Evolutionary conservation across 2,113 vertebrate genomes (phyloP).

Genomic region (Chaetodon trifascialis): DNA sequence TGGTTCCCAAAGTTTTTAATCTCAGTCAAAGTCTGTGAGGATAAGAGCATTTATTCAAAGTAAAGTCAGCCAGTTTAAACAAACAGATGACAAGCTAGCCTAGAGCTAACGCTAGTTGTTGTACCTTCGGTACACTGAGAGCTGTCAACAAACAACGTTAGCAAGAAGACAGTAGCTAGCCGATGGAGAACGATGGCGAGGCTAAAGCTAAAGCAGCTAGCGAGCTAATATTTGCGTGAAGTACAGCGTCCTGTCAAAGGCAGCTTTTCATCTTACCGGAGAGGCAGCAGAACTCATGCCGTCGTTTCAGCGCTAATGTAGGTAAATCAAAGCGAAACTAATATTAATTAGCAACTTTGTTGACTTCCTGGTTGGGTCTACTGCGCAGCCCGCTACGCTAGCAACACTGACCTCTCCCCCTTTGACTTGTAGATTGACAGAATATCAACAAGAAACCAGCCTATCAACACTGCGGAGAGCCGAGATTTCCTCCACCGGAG

Average conservation of each 20-base stretch:
- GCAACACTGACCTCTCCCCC: constrained; percentile 45
- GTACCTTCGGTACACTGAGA: not conserved
- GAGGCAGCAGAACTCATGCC: constrained; percentile 65
- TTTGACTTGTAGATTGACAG: constrained; percentile 40
- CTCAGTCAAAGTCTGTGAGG: not conserved
- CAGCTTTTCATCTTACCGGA: constrained; percentile 61
- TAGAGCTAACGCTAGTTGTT: constrained; percentile 18
- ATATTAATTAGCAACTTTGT: constrained; percentile 46
- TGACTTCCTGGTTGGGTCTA: constrained; percentile 50
- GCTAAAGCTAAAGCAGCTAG: constrained; percentile 46
- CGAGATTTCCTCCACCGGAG: not conserved
- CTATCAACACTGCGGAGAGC: constrained; percentile 32
- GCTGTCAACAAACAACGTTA: constrained; percentile 65
- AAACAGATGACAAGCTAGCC: not conserved
- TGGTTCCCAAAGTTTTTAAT: constrained; percentile 10
- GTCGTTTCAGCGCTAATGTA: constrained; percentile 2
- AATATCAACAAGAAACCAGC: constrained; percentile 27
- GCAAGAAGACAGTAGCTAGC: constrained; percentile 37
- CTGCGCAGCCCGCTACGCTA: constrained; percentile 48
- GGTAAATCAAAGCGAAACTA: not conserved
- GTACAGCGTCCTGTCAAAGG: not conserved
- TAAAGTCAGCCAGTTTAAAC: not conserved
- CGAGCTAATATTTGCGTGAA: not conserved
- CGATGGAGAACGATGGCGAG: not conserved
- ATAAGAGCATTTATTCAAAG: not conserved